These are phyloP conservation scores for Oscheius sp. DNA, from an alignment of 2,888 invertebrate species.

Conservation along the genomic window DNA sequence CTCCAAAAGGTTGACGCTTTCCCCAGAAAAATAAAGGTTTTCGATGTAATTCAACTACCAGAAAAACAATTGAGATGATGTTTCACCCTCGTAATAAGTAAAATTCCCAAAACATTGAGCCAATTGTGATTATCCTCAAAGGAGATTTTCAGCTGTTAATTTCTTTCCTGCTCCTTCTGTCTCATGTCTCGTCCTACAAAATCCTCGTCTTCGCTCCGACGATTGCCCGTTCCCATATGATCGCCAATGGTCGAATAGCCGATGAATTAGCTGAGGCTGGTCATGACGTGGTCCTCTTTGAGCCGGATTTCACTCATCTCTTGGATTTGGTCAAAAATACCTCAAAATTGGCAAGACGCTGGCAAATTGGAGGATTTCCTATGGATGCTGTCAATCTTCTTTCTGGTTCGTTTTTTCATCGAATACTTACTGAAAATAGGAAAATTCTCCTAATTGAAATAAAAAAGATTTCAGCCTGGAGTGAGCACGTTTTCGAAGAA, in stretches of 20 bases:
- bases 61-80: too few species aligned
- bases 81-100: too few species aligned
- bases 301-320: conserved; percentile 47
- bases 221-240: conserved; percentile 55
- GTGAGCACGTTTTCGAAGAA: conserved; percentile 21
- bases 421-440: too few species aligned
- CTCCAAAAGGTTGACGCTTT: too few species aligned
- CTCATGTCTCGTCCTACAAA: conserved; percentile 36
- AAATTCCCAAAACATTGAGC: too few species aligned
- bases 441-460: too few species aligned
- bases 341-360: conserved; percentile 42
- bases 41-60: too few species aligned
- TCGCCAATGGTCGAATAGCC: conserved; percentile 60
- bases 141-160: neutral
- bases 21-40: too few species aligned
- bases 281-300: conserved; percentile 59
- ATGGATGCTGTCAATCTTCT: conserved; percentile 1
- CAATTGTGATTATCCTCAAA: too few species aligned
- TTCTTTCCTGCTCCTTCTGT: neutral
- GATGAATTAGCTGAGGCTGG: conserved; percentile 60
- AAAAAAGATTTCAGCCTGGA: neutral
- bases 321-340: conserved; percentile 42
- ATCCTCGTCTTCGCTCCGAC: conserved; percentile 54
- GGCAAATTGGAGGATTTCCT: conserved; percentile 42
- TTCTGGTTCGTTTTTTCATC: neutral